Percentiles rank a stretch among this genome's conserved stretches.
Conservation (phyloP, 2,888 invertebrate genomes). For the Sarcophaga variegata region DNA sequence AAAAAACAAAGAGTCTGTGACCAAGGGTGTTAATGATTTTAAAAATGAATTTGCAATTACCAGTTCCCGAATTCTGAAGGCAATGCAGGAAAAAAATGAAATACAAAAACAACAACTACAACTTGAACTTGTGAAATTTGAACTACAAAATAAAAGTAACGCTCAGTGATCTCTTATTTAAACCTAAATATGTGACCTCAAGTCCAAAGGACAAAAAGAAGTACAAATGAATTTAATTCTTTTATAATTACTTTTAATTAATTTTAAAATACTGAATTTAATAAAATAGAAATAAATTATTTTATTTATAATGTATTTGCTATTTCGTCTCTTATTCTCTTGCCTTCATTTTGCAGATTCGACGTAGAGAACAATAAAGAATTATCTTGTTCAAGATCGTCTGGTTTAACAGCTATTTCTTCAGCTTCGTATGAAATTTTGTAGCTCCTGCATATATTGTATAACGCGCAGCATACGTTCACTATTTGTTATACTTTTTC, state of each 20-base stretch:
- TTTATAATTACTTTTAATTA: not conserved
- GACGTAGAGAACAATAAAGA: slow-evolving; percentile 1
- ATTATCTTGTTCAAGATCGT: slow-evolving; percentile 18
- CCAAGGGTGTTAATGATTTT: slow-evolving; percentile 2
- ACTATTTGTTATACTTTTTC: slow-evolving; percentile 1
- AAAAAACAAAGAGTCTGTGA: not conserved
- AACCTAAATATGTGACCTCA: not conserved
- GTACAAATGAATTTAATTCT: not conserved
- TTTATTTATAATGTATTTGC: slow-evolving; percentile 13
- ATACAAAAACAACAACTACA: not conserved
- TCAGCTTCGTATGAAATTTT: slow-evolving; percentile 13
- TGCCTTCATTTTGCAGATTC: slow-evolving; percentile 10
- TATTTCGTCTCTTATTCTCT: slow-evolving; percentile 22
- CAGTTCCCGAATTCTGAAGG: slow-evolving; percentile 9
- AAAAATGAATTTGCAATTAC: slow-evolving; percentile 11
- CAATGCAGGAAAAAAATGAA: slow-evolving; percentile 28
- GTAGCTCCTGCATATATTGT: not conserved
- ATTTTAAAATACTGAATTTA: not conserved
- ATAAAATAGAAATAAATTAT: not conserved
- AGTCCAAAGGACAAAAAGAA: not conserved
- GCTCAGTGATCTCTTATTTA: not conserved
- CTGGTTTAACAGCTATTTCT: not conserved
- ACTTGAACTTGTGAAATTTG: not conserved
- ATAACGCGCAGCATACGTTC: slow-evolving; percentile 12
- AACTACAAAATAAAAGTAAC: not conserved